Evolutionary conservation across 1,140 invertebrate genomes (phyloP).

Genomic region (Rhyacophila brunnea): DNA sequence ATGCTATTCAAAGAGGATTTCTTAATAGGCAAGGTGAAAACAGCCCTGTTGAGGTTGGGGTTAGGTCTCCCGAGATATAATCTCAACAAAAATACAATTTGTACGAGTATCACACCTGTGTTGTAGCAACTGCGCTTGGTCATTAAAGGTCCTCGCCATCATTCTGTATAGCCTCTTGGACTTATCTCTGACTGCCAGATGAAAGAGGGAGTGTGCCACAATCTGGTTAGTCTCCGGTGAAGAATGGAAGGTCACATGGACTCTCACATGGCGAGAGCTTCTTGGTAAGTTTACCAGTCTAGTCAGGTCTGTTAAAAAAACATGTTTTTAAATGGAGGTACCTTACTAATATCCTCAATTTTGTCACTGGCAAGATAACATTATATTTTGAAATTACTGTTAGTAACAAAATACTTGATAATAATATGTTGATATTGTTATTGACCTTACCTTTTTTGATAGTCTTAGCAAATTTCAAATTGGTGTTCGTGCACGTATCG

Average conservation of each 20-base stretch:
- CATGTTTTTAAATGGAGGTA: too few species aligned
- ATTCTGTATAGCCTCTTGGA: constrained; percentile 40
- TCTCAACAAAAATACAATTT: too few species aligned
- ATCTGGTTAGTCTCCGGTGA: constrained; percentile 31
- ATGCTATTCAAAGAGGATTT: too few species aligned
- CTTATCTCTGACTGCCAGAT: constrained; percentile 40
- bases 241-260: constrained; percentile 10
- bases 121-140: constrained; percentile 22
- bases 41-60: too few species aligned
- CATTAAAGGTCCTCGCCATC: constrained; percentile 37
- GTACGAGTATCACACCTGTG: too few species aligned
- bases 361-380: too few species aligned
- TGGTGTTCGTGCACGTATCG: constrained; percentile 57
- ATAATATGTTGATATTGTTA: too few species aligned
- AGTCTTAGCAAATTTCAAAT: constrained; percentile 48
- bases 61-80: too few species aligned
- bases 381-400: too few species aligned
- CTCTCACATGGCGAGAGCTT: constrained; percentile 37
- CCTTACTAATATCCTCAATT: too few species aligned
- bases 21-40: too few species aligned
- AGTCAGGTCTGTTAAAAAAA: constrained; percentile 50
- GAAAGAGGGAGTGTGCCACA: constrained; percentile 36
- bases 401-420: too few species aligned
- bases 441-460: constrained; percentile 56
- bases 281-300: constrained; percentile 52